phyloP scores from a whole-genome alignment of 2,113 vertebrate genomes.

The Clarias macrocephalus region DNA sequence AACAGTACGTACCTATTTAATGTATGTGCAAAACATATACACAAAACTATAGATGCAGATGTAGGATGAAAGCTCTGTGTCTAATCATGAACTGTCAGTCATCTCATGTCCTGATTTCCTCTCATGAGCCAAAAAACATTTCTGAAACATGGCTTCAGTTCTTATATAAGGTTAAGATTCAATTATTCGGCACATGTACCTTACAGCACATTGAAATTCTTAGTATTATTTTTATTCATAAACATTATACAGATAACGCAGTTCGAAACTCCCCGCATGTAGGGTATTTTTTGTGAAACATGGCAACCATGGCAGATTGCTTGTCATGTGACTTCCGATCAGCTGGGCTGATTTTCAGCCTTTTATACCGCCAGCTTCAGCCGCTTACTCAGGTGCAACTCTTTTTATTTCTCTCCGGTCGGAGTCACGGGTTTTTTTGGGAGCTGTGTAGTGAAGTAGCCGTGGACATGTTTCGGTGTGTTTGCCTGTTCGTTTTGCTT shows the following conservation, averaged over 20 bases:
- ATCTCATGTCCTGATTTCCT: not conserved
- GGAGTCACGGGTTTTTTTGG: not conserved
- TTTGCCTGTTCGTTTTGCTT: conserved; percentile 54
- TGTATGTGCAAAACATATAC: not conserved
- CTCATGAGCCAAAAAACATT: not conserved
- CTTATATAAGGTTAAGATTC: too few relatives aligned
- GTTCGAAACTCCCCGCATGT: too few relatives aligned
- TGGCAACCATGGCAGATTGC: not conserved
- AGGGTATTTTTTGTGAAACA: not conserved
- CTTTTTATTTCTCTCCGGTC: not conserved
- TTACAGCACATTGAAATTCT: too few relatives aligned
- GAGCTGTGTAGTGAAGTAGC: not conserved
- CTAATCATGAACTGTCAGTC: not conserved
- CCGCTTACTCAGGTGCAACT: not conserved
- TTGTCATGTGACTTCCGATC: conserved; percentile 69
- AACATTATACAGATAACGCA: too few relatives aligned
- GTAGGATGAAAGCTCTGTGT: not conserved
- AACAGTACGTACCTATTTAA: not conserved
- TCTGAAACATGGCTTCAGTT: not conserved
- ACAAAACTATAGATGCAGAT: not conserved
- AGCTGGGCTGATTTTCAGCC: conserved; percentile 60
- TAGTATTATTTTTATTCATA: too few relatives aligned
- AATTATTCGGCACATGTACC: too few relatives aligned
- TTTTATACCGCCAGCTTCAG: not conserved
- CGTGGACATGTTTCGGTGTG: conserved; percentile 58